These are phyloP conservation scores for Erythrocercus mccallii DNA, from an alignment of 2,113 vertebrate genomes.

Conservation along the genomic window DNA sequence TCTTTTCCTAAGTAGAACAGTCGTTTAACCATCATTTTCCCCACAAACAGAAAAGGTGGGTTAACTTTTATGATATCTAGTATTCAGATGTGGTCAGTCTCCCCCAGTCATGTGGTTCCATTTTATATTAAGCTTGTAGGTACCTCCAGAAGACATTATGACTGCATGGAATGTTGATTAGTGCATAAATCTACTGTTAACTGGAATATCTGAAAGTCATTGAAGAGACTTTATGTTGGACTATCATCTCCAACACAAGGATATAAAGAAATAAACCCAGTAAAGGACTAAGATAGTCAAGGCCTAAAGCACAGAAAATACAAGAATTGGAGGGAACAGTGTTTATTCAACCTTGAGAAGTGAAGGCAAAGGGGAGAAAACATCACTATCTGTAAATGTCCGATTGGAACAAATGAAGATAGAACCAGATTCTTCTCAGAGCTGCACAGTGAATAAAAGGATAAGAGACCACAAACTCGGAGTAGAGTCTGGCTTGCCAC, in stretches of 20 bases:
- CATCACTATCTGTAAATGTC: background rate
- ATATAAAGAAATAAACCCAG: background rate
- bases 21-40: background rate
- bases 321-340: background rate
- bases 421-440: background rate
- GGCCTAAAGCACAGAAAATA: background rate
- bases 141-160: background rate
- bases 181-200: background rate
- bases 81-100: background rate
- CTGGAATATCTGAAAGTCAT: background rate
- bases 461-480: background rate
- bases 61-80: background rate
- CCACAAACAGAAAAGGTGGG: background rate
- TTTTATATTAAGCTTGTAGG: background rate
- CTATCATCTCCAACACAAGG: background rate
- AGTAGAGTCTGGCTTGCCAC: fast-evolving
- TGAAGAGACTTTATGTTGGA: background rate
- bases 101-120: background rate
- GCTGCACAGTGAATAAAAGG: background rate
- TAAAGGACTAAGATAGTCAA: background rate
- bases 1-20: background rate
- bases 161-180: background rate
- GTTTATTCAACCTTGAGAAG: background rate
- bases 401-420: background rate
- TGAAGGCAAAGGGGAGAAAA: background rate